Conservation (phyloP, 2,888 invertebrate genomes). For the Biston betularia region DNA sequence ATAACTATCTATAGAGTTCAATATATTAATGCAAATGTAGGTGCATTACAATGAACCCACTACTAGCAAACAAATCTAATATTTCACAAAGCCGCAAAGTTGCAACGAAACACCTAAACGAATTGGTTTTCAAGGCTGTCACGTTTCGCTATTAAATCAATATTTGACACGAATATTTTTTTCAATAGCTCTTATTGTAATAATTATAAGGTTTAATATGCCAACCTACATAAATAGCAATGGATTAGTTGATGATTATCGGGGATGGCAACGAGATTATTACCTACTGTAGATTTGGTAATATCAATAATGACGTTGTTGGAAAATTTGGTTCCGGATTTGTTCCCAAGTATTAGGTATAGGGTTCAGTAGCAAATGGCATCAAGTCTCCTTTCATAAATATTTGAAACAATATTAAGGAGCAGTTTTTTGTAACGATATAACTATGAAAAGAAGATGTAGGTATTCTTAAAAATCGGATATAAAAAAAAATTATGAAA, state of each 20-base stretch:
- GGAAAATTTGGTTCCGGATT: neutral
- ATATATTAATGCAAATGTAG: neutral
- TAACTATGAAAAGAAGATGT: too few relatives aligned
- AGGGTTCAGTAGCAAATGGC: too few relatives aligned
- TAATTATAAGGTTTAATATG: conserved; percentile 2
- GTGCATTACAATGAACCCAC: neutral
- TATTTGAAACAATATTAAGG: too few relatives aligned
- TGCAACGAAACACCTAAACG: conserved; percentile 47
- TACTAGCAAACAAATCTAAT: conserved; percentile 27
- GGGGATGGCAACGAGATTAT: conserved; percentile 21
- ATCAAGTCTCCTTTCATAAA: too few relatives aligned
- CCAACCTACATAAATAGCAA: conserved; percentile 4
- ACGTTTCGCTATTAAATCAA: conserved; percentile 40
- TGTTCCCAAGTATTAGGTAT: neutral
- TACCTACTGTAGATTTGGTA: conserved; percentile 13
- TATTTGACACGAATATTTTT: conserved; percentile 36
- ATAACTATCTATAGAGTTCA: neutral
- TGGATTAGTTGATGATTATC: conserved; percentile 19
- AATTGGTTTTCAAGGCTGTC: conserved; percentile 46
- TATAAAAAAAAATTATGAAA: too few relatives aligned
- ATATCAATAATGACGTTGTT: conserved; percentile 1
- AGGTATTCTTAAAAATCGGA: too few relatives aligned
- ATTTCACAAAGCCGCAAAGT: conserved; percentile 42
- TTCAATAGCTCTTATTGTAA: conserved; percentile 1
- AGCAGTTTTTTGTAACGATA: too few relatives aligned